Base-by-base conservation (phyloP, 2,888 invertebrate species). In the Ecdyonurus torrentis region DNA sequence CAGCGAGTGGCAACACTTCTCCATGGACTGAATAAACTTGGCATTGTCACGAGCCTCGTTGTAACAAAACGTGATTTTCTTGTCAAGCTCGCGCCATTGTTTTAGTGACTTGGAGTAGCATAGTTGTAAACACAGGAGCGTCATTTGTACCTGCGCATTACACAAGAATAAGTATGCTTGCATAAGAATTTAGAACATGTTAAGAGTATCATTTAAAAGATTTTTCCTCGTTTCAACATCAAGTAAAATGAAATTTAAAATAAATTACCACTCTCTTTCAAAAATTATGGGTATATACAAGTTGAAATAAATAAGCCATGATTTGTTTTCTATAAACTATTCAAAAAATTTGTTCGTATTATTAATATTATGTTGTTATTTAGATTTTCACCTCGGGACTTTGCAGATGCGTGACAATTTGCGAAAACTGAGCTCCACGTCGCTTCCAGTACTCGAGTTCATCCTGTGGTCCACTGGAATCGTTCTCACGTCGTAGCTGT, bases 401-500 rank as follows among this genome's bases (percentile, higher is more conserved):
- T 76, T 86, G 84, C 65, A 91, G 77, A 72, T 88, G 86, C 2
- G 85, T 83, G 15, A 89, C 82, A 1, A 93, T 82, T 72, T 91
- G 90, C 3, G 91, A 93, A 74, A 97, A 94, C 72, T 91, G 92
- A 0, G 95, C 93, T 52, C 92, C 91, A 37, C 96, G 80, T 70
- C 90, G 89, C 76, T 96, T 96, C 96, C 96, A 97, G 74, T 96
- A 96, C 70, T 92, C 91, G 52, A 97, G 78, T 72, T 97, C 97
- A 71, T 96, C 94, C 71, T 94, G 91, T 0, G 96, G 96, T 0
- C 95, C 94, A 69, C 77, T 76, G 2, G 88, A 87, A 73, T 96
- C 94, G 65, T 91, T 91, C 73, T 96, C 96, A 53, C 90, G 84
- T 62, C 95, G 80, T 66, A 96, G 80, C 72, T 95, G 93, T 71